A percentile compares a stretch with the other conserved stretches of the same genome.
Evolutionary conservation across 2,888 invertebrate genomes (phyloP).

Genomic region (Electrophaes corylata): DNA sequence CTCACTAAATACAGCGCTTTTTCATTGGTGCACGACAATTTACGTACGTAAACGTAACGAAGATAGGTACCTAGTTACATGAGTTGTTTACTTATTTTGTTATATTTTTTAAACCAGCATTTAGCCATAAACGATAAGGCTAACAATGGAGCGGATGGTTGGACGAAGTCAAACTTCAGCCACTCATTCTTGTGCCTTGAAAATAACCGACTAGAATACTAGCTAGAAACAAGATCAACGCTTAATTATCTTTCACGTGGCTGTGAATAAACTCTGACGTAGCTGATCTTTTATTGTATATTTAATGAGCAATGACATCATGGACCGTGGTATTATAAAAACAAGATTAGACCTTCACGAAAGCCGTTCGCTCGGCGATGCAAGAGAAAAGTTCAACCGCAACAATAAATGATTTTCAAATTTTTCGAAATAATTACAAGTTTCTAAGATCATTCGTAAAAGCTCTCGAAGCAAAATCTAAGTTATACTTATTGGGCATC

Average conservation of each 20-base stretch:
- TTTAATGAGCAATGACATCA: conserved; percentile 35
- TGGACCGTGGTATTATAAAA: conserved; percentile 23
- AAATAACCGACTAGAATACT: background rate
- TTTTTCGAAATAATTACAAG: too few relatives aligned
- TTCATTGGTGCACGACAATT: background rate
- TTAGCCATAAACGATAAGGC: background rate
- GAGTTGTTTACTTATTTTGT: background rate
- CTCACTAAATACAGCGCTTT: conserved; percentile 16
- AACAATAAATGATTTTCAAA: conserved; percentile 4
- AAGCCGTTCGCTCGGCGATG: conserved; percentile 18
- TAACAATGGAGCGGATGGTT: background rate
- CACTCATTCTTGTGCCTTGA: background rate
- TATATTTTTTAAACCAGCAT: background rate
- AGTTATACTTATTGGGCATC: too few relatives aligned
- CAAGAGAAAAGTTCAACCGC: conserved; percentile 19
- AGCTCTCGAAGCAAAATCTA: too few relatives aligned
- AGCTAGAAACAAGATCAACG: conserved; percentile 3
- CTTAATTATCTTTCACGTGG: conserved; percentile 23
- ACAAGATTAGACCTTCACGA: conserved; percentile 26
- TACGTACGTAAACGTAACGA: background rate
- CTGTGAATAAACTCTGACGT: conserved; percentile 29
- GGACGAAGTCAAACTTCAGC: background rate
- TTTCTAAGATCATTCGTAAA: too few relatives aligned
- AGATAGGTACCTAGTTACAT: background rate
- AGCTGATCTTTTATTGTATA: conserved; percentile 26